Evolutionary conservation across 2,113 vertebrate genomes (phyloP), one percentile per base, ranked within the genome.

Genomic region (Nycticorax nycticorax): DNA sequence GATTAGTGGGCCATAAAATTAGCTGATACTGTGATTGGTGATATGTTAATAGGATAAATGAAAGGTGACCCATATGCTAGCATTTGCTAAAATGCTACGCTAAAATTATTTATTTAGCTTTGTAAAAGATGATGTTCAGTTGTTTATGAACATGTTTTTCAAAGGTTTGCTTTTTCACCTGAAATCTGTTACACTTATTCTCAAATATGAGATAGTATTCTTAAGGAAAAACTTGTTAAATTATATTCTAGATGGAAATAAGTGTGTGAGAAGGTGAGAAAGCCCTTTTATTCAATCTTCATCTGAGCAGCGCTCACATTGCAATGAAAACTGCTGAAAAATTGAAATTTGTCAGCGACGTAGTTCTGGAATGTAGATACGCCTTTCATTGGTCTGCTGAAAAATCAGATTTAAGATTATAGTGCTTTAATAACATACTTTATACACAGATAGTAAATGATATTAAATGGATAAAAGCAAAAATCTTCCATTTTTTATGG

Each of bases 381-480:
- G 50, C 47, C n/a, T 77, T 92, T 94, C 67, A 67, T 21, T 67
- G 35, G 11, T 55, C 45, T 92, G 45, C 63, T 88, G 85, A 92
- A 96, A 92, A 96, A 88, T 77, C 75, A 92, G 59, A 88, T 95
- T 95, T 94, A 83, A 77, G 82, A 77, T 88, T 71, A 93, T 67
- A 88, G 52, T 74, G 41, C 55, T 96, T 93, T 95, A 96, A 88
- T 95, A 90, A 56, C 18, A 28, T 66, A 85, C n/a, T 96, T 95
- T 84, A 95, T 84, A 86, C 75, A 83, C 30, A 87, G 85, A 56
- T 11, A 88, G 63, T 80, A 96, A 95, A 96, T 96, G 83, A 80
- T 63, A 74, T 91, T 91, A 96, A 96, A 93, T 86, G 68, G 79
- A 90, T 96, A 94, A 94, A 95, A 95, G 82, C 67, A 96, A 96